Percentiles rank a stretch among this genome's conserved stretches.
These are phyloP conservation scores for Graptemys geographica DNA, from an alignment of 2,797 vertebrate genomes.

Conservation along the genomic window DNA sequence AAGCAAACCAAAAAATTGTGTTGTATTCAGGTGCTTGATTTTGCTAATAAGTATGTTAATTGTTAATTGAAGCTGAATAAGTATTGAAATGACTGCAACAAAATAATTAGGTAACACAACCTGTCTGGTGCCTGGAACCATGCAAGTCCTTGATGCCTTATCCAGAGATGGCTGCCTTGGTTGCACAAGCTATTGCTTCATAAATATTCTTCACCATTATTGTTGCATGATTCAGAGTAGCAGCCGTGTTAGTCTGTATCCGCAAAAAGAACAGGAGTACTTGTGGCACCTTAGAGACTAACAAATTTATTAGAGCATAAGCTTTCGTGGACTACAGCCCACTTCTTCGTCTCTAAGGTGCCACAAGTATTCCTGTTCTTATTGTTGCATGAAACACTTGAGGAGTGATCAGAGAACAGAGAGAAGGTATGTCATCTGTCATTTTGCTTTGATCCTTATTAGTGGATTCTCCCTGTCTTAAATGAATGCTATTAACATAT, in stretches of 20 bases:
- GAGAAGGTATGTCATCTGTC: background rate
- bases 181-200: background rate
- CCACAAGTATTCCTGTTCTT: background rate
- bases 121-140: background rate
- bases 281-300: too few species aligned
- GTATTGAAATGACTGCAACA: constrained; percentile 22
- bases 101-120: background rate
- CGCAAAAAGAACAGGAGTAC: too few species aligned
- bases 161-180: background rate
- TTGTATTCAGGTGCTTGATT: constrained; percentile 32
- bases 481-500: background rate
- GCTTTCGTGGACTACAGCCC: too few species aligned
- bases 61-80: constrained; percentile 55
- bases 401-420: background rate
- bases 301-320: too few species aligned
- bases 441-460: background rate
- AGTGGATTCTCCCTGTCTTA: background rate
- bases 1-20: constrained; percentile 55
- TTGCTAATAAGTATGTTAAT: constrained; percentile 62
- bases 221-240: background rate
- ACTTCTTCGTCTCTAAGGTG: too few species aligned
- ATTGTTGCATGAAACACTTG: background rate
- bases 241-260: too few species aligned
- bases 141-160: background rate
- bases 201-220: background rate